Evolutionary conservation across 2,888 invertebrate species (phyloP), one percentile per base, ranked within the genome.

Genomic region (Capitulum mitella): DNA sequence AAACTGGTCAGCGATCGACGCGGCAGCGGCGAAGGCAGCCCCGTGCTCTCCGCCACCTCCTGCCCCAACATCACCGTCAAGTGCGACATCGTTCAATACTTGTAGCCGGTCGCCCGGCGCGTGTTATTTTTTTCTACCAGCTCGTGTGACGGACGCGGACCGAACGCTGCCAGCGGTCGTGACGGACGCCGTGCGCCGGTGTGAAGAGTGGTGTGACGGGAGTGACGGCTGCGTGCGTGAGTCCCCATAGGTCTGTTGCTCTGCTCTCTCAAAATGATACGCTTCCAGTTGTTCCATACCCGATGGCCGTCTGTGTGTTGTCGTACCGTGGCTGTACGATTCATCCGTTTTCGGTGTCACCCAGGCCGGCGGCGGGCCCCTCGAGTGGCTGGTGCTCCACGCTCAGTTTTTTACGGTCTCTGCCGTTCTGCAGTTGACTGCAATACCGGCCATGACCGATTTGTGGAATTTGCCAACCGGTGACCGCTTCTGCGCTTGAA

Each of bases 31-130:
- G 78, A 1, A 77, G 77, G 19, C 78, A 78, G n/a, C n/a, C 77
- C 58, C 51, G 80, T 14, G 78, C 77, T 77, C 34, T 79, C 81
- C 26, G 81, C 81, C 79, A 82, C 83, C 64, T 95, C 95, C 84
- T 95, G 95, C 86, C 95, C 95, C 46, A 95, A 95, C 88, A 95
- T 95, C 87, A 94, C 95, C 81, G 95, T 96, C 84, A 95, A 95
- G 87, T 95, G 95, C 89, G 95, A 95, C 88, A 95, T 96, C 84
- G 95, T 95, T 83, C 95, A 95, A 85, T 95, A 96, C 87, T 90
- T 95, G 87, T 95, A 64, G 34, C 64, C 16, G 8, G 34, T 16
- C 34, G 64, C 34, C 34, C n/a, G n/a, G n/a, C n/a, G n/a, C n/a
- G n/a, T n/a, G n/a, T n/a, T n/a, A n/a, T n/a, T 58, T 58, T 58